Evolutionary conservation across 2,797 vertebrate genomes (phyloP), one percentile per base, ranked within the genome.

Genomic region (Sitta carolinensis): DNA sequence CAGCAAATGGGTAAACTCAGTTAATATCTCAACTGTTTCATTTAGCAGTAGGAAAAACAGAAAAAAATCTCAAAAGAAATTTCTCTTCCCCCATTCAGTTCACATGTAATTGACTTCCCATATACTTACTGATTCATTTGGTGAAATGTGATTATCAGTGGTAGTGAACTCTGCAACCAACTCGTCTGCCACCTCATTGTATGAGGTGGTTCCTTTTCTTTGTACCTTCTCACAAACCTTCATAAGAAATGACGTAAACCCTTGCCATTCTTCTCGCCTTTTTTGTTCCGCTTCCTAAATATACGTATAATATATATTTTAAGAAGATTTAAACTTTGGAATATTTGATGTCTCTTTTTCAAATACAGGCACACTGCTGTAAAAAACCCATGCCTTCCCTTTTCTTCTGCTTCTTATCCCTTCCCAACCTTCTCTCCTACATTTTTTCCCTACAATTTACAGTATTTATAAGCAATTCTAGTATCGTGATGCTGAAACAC

Each of bases 191-290:
- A 99, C 99, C 96, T 99, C 99, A 83, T 99, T 99, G 95, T 99
- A 99, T 67, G 99, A 99, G 45, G 99, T 99, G 76, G 99, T 98
- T 88, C 99, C 99, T 97, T 99, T 99, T 96, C 99, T 98, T 98
- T 99, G 99, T 95, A 99, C 99, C 97, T 99, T 99, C 97, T 99
- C 99, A 58, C 99, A 99, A 92, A 99, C 99, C 98, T 99, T 99
- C 99, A 99, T 99, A 92, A 99, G 97, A 99, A 99, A 97, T 99
- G 99, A 92, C 99, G 98, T 90, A 99, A 98, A 80, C 99, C 99
- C 95, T 99, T 99, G 50, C 99, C 99, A 96, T 99, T 99, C 98
- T 99, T 99, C 97, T 99, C 99, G 22, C 99, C 99, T 94, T 99
- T 99, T 97, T 99, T 99, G 91, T 98, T 99, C 76, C 96, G 94